Evolutionary conservation across 2,888 invertebrate species (phyloP).

Genomic region (Syritta pipiens): DNA sequence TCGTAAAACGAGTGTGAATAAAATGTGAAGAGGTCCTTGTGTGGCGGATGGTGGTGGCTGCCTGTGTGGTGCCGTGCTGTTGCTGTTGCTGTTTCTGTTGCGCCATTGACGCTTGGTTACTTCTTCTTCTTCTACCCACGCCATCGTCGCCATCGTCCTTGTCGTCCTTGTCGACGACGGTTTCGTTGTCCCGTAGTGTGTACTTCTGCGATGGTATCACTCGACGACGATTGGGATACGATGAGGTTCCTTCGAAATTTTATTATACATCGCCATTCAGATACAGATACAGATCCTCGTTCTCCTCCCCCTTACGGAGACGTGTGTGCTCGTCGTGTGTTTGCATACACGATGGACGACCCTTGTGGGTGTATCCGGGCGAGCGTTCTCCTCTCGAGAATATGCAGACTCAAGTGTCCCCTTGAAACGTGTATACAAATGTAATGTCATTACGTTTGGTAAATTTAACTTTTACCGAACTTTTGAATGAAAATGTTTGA

Average conservation of each 20-base stretch:
- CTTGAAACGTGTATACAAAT: conserved; percentile 66
- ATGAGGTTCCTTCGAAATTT: conserved; percentile 64
- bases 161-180: conserved; percentile 18
- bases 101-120: conserved; percentile 26
- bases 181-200: conserved; percentile 9
- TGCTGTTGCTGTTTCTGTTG: conserved; percentile 1
- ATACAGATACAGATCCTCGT: conserved; percentile 46
- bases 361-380: conserved; percentile 52
- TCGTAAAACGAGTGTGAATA: conserved; percentile 55
- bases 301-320: not conserved
- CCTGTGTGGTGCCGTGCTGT: not conserved
- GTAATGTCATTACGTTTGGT: conserved; percentile 69
- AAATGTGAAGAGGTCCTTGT: conserved; percentile 48
- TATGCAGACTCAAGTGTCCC: conserved; percentile 55
- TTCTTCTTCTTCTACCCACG: no score
- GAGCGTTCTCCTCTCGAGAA: conserved; percentile 42
- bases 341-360: conserved; percentile 56
- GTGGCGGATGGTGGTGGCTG: not conserved
- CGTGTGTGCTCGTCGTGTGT: conserved; percentile 19
- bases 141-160: conserved; percentile 8
- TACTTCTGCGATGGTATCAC: conserved; percentile 52
- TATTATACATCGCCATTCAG: conserved; percentile 52
- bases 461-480: conserved; percentile 68
- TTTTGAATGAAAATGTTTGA: conserved; percentile 69
- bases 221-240: conserved; percentile 55